phyloP scores from a whole-genome alignment of 2,888 invertebrate species.

The Harpagoxenus sublaevis region DNA sequence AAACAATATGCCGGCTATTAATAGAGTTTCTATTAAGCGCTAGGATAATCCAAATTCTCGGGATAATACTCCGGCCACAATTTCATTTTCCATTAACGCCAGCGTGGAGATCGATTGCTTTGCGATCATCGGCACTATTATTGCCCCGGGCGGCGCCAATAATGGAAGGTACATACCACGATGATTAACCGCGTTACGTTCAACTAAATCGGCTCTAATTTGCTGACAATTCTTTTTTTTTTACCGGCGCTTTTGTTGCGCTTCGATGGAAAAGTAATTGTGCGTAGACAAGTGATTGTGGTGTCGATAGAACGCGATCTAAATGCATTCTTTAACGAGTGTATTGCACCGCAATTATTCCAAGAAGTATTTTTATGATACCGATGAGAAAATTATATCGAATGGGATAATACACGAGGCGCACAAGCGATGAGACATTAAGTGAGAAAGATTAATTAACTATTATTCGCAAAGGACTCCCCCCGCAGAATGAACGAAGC shows the following conservation, averaged over 20 bases:
- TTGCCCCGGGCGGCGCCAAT: constrained; percentile 57
- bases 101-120: constrained; percentile 70
- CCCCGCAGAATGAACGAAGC: neutral
- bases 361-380: neutral
- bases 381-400: neutral
- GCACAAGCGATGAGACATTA: constrained; percentile 21
- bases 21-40: constrained; percentile 74
- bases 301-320: neutral
- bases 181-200: constrained; percentile 64
- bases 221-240: constrained; percentile 42
- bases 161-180: constrained; percentile 52
- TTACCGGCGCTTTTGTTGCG: neutral
- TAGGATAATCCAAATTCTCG: constrained; percentile 75
- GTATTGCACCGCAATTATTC: neutral
- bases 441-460: constrained; percentile 55
- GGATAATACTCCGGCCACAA: constrained; percentile 74
- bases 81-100: constrained; percentile 76
- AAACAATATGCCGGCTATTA: constrained; percentile 73
- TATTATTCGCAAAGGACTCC: constrained; percentile 13
- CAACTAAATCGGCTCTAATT: constrained; percentile 52
- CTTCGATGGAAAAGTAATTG: constrained; percentile 27
- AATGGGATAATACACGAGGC: neutral
- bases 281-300: constrained; percentile 22
- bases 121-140: constrained; percentile 68
- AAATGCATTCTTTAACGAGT: neutral